phyloP scores from a whole-genome alignment of 2,888 invertebrate species.

The Epistrophe grossulariae region DNA sequence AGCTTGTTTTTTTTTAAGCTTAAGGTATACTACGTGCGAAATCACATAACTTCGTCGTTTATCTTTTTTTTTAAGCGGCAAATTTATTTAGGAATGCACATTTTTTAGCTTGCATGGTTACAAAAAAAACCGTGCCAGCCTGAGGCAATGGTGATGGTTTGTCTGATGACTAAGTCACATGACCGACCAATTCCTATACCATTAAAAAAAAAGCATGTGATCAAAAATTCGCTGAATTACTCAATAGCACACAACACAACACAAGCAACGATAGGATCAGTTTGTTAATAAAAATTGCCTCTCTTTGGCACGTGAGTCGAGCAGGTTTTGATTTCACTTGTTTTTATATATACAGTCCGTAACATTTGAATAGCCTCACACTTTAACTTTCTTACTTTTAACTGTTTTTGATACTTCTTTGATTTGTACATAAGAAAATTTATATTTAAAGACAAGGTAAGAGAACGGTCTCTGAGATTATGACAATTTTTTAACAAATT shows the following conservation, averaged over 20 bases:
- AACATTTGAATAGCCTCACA: too few relatives aligned
- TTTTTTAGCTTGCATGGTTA: background rate
- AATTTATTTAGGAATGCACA: constrained; percentile 5
- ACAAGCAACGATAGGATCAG: background rate
- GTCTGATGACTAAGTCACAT: background rate
- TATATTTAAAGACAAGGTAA: too few relatives aligned
- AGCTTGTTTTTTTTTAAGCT: background rate
- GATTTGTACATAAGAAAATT: too few relatives aligned
- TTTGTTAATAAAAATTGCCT: background rate
- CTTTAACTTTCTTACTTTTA: too few relatives aligned
- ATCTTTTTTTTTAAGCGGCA: background rate
- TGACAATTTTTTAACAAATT: too few relatives aligned
- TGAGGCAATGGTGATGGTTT: background rate
- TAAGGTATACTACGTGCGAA: background rate
- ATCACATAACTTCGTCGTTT: background rate
- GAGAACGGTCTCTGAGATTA: too few relatives aligned
- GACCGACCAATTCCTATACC: constrained; percentile 1
- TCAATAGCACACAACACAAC: background rate
- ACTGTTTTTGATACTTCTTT: too few relatives aligned
- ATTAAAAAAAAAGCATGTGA: constrained; percentile 2
- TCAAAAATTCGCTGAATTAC: background rate
- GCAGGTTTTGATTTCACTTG: constrained; percentile 1
- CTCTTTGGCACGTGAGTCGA: background rate
- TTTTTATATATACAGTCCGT: background rate
- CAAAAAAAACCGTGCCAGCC: background rate